Evolutionary conservation across 2,113 vertebrate species (phyloP), one percentile per base, ranked within the genome.

Genomic region (Siniperca chuatsi): DNA sequence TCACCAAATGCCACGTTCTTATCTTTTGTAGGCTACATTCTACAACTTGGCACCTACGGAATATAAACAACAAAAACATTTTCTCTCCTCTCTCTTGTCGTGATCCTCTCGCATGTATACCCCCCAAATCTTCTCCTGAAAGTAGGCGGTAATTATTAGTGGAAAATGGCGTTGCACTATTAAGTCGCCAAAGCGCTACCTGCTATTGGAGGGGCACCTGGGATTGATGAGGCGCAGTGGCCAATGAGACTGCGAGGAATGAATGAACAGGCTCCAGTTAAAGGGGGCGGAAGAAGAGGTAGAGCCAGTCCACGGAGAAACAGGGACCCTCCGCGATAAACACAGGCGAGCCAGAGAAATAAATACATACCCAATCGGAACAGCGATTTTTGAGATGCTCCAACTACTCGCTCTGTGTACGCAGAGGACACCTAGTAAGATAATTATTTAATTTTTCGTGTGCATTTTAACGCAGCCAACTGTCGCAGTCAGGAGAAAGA

Each of bases 211-310:
- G 94, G 94, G 92, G 81, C 93, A 94, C 93, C 93, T 85, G 94
- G 96, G 97, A 96, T 97, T 97, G 97, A 96, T 93, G 94, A 96
- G 94, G 92, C 89, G 54, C 81, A 1, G 68, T 88, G 95, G 91
- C 97, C 97, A 98, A 98, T 98, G 87, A 95, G 95, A 86, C 60
- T 35, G 93, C 93, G 88, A 87, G 89, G 84, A 95, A 81, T 55
- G 94, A 93, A 90, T 88, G 95, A 90, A 94, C 95, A 92, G 89
- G 96, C 95, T 95, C 95, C 96, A 96, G 96, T 96, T 96, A 96
- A 96, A 97, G 96, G 96, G 95, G 96, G 96, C 92, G 96, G 95
- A 95, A 96, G 95, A 95, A 93, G 96, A 96, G 95, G 96, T 90
- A 95, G 95, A 92, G 97, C 91, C 97, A 96, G 96, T 96, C 95